phyloP scores from a whole-genome alignment of 2,888 invertebrate species.

The Sphaerophoria taeniata region DNA sequence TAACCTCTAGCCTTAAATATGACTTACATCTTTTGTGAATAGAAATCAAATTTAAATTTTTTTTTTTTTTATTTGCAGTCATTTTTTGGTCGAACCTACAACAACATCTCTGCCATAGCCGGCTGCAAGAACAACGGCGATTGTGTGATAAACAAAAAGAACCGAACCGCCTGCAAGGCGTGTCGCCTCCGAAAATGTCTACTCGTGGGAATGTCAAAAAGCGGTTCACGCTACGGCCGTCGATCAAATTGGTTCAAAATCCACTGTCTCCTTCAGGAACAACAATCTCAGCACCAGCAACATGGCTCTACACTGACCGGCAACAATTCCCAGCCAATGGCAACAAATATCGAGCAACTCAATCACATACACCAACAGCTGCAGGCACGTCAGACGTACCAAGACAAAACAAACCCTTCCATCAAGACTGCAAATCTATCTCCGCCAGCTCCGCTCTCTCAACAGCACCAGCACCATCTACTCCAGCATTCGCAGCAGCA shows the following conservation, averaged over 20 bases:
- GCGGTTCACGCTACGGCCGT: constrained; percentile 94
- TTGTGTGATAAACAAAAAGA: constrained; percentile 96
- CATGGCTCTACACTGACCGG: constrained; percentile 31
- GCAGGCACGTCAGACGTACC: constrained; percentile 81
- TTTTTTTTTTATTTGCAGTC: constrained; percentile 87
- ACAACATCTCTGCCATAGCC: constrained; percentile 93
- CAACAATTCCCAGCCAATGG: constrained; percentile 68
- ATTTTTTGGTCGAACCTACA: constrained; percentile 96
- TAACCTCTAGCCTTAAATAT: no score
- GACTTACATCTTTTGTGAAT: not conserved
- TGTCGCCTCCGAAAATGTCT: constrained; percentile 94
- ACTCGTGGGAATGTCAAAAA: constrained; percentile 95
- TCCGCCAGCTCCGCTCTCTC: constrained; percentile 73
- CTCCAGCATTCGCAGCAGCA: constrained; percentile 64
- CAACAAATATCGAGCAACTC: constrained; percentile 77
- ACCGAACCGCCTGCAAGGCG: constrained; percentile 95
- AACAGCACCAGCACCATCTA: constrained; percentile 68
- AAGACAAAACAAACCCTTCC: constrained; percentile 81
- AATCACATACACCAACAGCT: constrained; percentile 80
- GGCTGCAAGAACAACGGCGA: constrained; percentile 96
- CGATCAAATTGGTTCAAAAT: constrained; percentile 97
- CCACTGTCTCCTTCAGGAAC: constrained; percentile 93
- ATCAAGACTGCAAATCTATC: constrained; percentile 79
- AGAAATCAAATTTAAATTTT: not conserved
- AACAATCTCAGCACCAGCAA: constrained; percentile 85